These are phyloP conservation scores for Papilio protenor DNA, from an alignment of 2,888 invertebrate species.

Conservation along the genomic window DNA sequence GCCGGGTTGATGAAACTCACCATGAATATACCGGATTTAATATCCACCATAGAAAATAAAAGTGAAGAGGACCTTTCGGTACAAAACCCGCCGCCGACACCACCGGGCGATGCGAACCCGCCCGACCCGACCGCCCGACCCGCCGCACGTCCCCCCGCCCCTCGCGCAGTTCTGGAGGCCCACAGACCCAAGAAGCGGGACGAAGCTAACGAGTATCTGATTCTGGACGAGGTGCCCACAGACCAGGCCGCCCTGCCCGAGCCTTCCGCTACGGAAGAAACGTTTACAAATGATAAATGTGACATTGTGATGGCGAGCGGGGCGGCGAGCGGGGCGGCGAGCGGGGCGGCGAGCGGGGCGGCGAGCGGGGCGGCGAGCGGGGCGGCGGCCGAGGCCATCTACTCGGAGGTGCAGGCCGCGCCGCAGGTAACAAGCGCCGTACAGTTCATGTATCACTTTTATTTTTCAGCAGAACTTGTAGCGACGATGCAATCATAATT, in stretches of 20 bases:
- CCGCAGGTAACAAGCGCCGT: slow-evolving; percentile 65
- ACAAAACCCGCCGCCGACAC: slow-evolving; percentile 52
- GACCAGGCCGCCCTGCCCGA: slow-evolving; percentile 69
- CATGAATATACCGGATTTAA: slow-evolving; percentile 61
- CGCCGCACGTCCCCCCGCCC: slow-evolving; percentile 54
- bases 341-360: no score
- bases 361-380: no score
- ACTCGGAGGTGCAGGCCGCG: slow-evolving; percentile 72
- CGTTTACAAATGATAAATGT: slow-evolving; percentile 8
- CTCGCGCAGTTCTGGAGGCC: slow-evolving; percentile 51
- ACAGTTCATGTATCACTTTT: slow-evolving; percentile 1
- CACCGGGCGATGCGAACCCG: slow-evolving; percentile 55
- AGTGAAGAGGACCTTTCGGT: slow-evolving; percentile 50
- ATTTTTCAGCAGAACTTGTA: neutral
- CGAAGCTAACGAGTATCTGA: slow-evolving; percentile 64
- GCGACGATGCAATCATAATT: no score
- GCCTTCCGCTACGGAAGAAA: slow-evolving; percentile 62
- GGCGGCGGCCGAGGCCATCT: slow-evolving; percentile 66
- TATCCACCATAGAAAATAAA: slow-evolving; percentile 54
- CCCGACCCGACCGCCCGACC: neutral
- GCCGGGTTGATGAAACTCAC: slow-evolving; percentile 55
- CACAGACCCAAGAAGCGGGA: slow-evolving; percentile 55
- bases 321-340: no score
- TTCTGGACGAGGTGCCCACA: slow-evolving; percentile 67
- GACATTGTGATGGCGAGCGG: no score